phyloP scores from a whole-genome alignment of 2,113 vertebrate species.

The Phalacrocorax pelagicus region DNA sequence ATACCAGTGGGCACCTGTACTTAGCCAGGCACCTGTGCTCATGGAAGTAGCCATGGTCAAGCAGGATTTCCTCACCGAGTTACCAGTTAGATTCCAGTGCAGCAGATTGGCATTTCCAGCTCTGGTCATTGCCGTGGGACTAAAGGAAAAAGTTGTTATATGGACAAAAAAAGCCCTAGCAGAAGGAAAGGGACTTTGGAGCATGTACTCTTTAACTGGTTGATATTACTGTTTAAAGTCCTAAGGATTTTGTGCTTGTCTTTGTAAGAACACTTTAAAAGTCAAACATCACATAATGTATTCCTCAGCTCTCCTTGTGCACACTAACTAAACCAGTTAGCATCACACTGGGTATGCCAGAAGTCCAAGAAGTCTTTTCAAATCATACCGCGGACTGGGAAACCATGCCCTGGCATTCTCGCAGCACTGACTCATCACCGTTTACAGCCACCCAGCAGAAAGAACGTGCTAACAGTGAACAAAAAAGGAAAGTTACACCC shows the following conservation, averaged over 20 bases:
- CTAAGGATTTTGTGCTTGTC: not conserved
- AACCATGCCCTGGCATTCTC: not conserved
- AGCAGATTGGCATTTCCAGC: not conserved
- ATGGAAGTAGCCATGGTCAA: not conserved
- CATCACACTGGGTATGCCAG: not conserved
- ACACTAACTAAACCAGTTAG: not conserved
- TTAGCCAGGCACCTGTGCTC: not conserved
- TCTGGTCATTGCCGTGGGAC: accelerated
- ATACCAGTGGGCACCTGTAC: accelerated
- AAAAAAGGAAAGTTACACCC: not conserved
- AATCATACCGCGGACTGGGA: not conserved
- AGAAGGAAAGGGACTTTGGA: not conserved
- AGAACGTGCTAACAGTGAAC: accelerated
- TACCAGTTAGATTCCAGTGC: not conserved
- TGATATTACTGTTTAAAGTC: not conserved
- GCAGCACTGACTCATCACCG: accelerated
- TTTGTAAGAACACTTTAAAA: not conserved
- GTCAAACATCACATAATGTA: not conserved
- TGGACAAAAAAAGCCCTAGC: not conserved
- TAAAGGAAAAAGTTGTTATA: not conserved
- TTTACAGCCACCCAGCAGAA: not conserved
- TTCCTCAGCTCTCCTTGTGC: not conserved
- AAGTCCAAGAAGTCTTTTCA: not conserved
- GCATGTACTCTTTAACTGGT: too few relatives aligned
- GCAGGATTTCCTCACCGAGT: not conserved